A percentile compares a stretch with the other conserved stretches of the same genome.
Conservation (phyloP, 2,113 vertebrate species). For the Coreoperca whiteheadi region DNA sequence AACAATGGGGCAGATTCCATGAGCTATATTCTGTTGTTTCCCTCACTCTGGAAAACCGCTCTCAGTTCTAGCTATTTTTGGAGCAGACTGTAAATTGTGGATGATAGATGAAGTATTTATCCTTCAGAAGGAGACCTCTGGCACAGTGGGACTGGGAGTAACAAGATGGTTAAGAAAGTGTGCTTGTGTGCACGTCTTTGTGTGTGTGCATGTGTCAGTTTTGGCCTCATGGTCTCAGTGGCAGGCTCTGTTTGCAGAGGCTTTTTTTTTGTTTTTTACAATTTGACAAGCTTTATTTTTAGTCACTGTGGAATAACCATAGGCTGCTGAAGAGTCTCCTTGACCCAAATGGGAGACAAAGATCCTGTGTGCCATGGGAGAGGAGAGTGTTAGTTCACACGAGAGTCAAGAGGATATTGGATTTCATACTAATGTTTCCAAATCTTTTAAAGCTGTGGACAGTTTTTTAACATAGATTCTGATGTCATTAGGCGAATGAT, state of each 20-base stretch:
- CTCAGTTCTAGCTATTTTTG: conserved; percentile 73
- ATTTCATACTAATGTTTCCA: conserved; percentile 15
- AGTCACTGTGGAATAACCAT: conserved; percentile 54
- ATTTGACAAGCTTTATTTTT: conserved; percentile 72
- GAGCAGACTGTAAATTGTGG: conserved; percentile 59
- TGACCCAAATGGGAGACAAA: conserved; percentile 62
- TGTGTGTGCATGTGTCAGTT: conserved; percentile 4
- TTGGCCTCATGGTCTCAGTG: conserved; percentile 34
- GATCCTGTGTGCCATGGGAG: conserved; percentile 38
- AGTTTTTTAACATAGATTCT: not conserved
- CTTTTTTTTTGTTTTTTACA: conserved; percentile 41
- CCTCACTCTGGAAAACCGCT: conserved; percentile 70
- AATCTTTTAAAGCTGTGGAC: not conserved
- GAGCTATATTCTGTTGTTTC: conserved; percentile 76
- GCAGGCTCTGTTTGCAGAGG: conserved; percentile 37
- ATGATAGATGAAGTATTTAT: conserved; percentile 63
- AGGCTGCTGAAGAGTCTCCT: conserved; percentile 54
- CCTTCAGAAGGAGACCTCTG: conserved; percentile 49
- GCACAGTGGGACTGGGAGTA: conserved; percentile 10
- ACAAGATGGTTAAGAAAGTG: conserved; percentile 35
- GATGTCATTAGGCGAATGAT: not conserved
- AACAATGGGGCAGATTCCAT: conserved; percentile 83
- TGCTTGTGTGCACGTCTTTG: conserved; percentile 8
- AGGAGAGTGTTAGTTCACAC: conserved; percentile 27
- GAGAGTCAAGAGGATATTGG: conserved; percentile 3